These are phyloP conservation scores for Actenoides hombroni DNA, from an alignment of 2,113 vertebrate genomes.

Conservation along the genomic window DNA sequence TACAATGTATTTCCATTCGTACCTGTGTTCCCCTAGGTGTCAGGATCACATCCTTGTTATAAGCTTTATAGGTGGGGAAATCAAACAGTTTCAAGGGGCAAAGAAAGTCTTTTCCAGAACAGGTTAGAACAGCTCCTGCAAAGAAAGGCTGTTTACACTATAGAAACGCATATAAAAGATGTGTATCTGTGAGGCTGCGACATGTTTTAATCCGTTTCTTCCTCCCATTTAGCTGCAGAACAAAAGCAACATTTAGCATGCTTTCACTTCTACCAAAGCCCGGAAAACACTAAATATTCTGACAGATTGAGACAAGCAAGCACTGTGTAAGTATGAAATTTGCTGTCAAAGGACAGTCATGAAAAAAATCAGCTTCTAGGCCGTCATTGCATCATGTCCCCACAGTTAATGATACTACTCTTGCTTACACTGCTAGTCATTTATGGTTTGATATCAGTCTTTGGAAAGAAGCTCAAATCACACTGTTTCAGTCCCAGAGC, in stretches of 20 bases:
- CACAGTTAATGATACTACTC: not conserved
- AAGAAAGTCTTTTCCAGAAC: not conserved
- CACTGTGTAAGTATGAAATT: not conserved
- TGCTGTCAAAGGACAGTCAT: not conserved
- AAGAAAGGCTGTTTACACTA: not conserved
- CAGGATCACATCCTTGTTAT: not conserved
- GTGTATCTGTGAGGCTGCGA: not conserved
- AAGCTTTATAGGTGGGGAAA: not conserved
- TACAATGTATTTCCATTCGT: not conserved
- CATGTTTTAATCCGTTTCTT: not conserved
- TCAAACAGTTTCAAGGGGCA: not conserved
- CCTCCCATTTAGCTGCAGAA: not conserved
- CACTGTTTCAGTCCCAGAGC: not conserved
- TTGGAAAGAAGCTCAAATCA: not conserved
- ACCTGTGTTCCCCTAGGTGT: not conserved
- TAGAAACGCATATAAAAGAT: not conserved
- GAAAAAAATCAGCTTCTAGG: not conserved
- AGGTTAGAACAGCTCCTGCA: not conserved
- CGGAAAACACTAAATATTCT: not conserved
- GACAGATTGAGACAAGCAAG: not conserved
- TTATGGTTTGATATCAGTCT: not conserved
- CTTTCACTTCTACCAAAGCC: not conserved
- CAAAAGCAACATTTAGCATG: not conserved
- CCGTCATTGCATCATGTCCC: not conserved
- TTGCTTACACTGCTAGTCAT: not conserved